phyloP scores from a whole-genome alignment of 2,113 vertebrate genomes.

The Picathartes gymnocephalus region DNA sequence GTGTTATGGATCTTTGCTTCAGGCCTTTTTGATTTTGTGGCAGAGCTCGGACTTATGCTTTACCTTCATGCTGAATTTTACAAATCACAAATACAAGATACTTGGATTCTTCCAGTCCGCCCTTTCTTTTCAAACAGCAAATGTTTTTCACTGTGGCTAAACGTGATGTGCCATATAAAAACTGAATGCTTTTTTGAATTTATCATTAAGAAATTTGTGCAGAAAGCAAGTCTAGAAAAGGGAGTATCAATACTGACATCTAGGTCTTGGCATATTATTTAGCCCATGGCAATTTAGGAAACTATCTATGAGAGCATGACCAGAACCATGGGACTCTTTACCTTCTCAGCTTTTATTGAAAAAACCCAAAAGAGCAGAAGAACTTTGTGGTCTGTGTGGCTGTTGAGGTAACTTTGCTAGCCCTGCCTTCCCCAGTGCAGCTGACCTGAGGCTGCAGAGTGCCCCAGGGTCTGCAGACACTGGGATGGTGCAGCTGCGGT shows the following conservation, averaged over 20 bases:
- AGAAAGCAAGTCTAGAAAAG: background rate
- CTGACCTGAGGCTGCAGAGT: background rate
- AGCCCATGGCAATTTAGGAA: background rate
- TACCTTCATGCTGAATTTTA: background rate
- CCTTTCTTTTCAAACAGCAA: background rate
- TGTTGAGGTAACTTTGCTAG: background rate
- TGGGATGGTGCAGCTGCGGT: background rate
- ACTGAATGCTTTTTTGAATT: background rate
- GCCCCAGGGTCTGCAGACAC: rapidly evolving
- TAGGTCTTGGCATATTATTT: background rate
- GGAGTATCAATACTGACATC: background rate
- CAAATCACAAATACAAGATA: background rate
- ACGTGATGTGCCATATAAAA: background rate
- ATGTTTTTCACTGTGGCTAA: background rate
- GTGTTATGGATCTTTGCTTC: background rate
- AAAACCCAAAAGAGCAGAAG: background rate
- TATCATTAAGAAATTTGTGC: background rate
- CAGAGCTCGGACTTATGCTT: background rate
- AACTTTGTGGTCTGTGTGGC: background rate
- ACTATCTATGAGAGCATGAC: background rate
- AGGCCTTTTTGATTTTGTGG: background rate
- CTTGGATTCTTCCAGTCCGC: background rate
- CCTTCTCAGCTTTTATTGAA: background rate
- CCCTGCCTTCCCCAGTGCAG: background rate
- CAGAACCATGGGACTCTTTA: background rate